Base-by-base conservation (phyloP, 53 echinoderm and acorn worm species). In the Paracentrotus lividus region DNA sequence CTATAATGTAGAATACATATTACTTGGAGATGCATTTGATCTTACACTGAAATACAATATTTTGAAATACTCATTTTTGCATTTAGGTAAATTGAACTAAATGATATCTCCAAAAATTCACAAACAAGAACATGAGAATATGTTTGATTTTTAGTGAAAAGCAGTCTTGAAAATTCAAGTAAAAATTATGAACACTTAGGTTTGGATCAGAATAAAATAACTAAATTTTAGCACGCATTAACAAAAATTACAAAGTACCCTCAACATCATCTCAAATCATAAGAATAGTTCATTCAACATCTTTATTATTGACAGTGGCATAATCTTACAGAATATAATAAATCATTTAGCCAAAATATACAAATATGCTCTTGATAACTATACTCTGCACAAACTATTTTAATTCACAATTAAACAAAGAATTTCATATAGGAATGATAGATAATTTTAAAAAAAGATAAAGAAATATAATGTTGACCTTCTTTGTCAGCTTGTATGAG, bases 271-370 rank as follows among this genome's bases (percentile, higher is more conserved):
- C 64, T 38, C 3, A 72, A 72, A 72, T 36, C 18, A 72, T 31
- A 72, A 6, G 5, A 64, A 64, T 31, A 64, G 31, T 72, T 5
- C 36, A 32, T 40, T 18, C 72, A 38, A 20, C 36, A 72, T 36
- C 72, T 18, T 27, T 18, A 38, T 40, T 38, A 64, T 29, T 36
- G 10, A 72, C 33, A 87, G 23, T 87, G 20, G 13, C 55, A 56
- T 55, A 87, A 55, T 87, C 38, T 56, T 53, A 56, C 86, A 86
- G 56, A 86, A 56, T 55, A 86, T 26, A 56, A 55, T 87, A 34
- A 87, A 87, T 87, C 40, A 87, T 87, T 31, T 87, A 55, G 54
- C 87, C 87, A 87, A 87, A 87, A 87, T 87, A 87, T 87, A 87
- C 87, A 87, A 87, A 87, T 87, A 87, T 54, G 54, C 87, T 54